Conservation (phyloP, 2,797 vertebrate species). For the Semotilus atromaculatus region DNA sequence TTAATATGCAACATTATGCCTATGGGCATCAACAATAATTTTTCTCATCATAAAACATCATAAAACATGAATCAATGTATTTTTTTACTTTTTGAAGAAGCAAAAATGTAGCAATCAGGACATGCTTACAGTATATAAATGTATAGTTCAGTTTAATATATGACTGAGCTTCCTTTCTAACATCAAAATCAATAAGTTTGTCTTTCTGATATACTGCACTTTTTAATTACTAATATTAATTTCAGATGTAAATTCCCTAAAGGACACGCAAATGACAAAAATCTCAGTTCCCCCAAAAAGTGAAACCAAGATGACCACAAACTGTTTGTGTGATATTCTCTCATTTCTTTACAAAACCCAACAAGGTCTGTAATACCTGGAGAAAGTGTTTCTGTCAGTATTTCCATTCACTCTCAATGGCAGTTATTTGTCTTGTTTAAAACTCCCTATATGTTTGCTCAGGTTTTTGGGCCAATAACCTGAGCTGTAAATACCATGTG, state of each 20-base stretch:
- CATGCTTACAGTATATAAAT: background rate
- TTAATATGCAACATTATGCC: background rate
- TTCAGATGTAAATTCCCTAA: background rate
- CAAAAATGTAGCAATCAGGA: conserved; percentile 1
- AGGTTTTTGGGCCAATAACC: no score
- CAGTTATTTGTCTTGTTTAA: no score
- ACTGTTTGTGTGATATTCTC: background rate
- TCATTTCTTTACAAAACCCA: conserved; percentile 27
- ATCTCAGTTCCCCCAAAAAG: conserved; percentile 31
- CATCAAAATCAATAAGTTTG: background rate
- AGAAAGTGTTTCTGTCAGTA: background rate
- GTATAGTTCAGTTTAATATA: background rate
- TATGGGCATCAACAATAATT: background rate
- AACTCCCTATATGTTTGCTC: background rate
- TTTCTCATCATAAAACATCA: background rate
- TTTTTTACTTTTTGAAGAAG: conserved; percentile 3
- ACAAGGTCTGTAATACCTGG: background rate
- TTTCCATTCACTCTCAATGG: background rate
- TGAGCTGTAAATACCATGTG: no score
- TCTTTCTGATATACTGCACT: background rate
- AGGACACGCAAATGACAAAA: background rate
- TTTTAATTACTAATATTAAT: background rate
- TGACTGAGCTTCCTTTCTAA: background rate
- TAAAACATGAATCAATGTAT: conserved; percentile 37
- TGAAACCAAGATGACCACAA: conserved; percentile 9